phyloP scores from a whole-genome alignment of 2,113 vertebrate genomes.

The Gobius niger region DNA sequence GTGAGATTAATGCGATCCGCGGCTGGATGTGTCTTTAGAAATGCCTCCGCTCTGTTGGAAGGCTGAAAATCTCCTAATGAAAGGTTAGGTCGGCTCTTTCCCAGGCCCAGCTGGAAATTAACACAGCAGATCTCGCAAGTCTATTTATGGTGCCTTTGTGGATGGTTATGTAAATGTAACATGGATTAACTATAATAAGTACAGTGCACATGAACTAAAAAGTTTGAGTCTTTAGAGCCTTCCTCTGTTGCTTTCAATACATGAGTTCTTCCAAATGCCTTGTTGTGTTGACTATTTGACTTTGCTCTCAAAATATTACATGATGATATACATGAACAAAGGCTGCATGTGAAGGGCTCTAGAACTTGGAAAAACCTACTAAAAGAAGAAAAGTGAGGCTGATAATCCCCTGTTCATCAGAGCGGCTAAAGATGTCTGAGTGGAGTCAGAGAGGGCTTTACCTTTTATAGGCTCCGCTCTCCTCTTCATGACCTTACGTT shows the following conservation, averaged over 20 bases:
- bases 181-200: no score
- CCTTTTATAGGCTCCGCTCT: slow-evolving; percentile 54
- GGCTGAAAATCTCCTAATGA: neutral
- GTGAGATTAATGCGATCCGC: slow-evolving; percentile 7
- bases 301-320: neutral
- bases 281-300: no score
- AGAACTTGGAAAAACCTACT: slow-evolving; percentile 4
- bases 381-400: slow-evolving; percentile 19
- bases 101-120: neutral
- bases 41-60: slow-evolving; percentile 1
- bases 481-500: slow-evolving; percentile 7
- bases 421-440: slow-evolving; percentile 30
- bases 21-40: slow-evolving; percentile 1
- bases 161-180: neutral
- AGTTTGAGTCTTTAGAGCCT: no score
- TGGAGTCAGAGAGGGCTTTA: slow-evolving; percentile 30
- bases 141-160: neutral
- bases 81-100: neutral
- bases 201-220: no score
- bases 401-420: slow-evolving; percentile 3
- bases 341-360: slow-evolving; percentile 11
- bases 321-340: neutral
- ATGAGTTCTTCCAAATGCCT: no score
- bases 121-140: neutral
- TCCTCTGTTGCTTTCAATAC: no score